These are phyloP conservation scores for Cotesia glomerata DNA, from an alignment of 1,140 invertebrate genomes.

Conservation along the genomic window DNA sequence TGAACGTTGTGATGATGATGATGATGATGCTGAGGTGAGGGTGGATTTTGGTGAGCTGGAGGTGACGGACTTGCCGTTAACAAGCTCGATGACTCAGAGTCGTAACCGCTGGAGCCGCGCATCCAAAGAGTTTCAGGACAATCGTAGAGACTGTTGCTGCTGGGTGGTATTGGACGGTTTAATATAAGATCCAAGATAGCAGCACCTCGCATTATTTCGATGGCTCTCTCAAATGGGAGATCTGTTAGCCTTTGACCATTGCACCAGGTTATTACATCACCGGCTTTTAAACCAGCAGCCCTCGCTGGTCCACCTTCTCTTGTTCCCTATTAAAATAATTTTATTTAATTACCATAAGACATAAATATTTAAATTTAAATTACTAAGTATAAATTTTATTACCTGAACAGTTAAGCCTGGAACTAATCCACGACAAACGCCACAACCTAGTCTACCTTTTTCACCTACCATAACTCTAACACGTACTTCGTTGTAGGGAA, in stretches of 20 bases:
- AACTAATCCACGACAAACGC: constrained; percentile 57
- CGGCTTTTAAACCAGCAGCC: constrained; percentile 84
- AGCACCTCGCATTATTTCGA: constrained; percentile 57
- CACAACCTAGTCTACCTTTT: constrained; percentile 58
- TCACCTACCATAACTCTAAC: constrained; percentile 57
- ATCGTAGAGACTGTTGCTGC: constrained; percentile 54
- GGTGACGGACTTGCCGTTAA: constrained; percentile 47
- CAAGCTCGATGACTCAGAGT: constrained; percentile 55
- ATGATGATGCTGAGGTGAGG: constrained; percentile 44
- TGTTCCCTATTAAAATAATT: constrained; percentile 71
- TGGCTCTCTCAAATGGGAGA: constrained; percentile 58
- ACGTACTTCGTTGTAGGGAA: constrained; percentile 53
- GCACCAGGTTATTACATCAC: constrained; percentile 91
- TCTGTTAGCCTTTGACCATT: constrained; percentile 71
- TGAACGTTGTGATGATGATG: constrained; percentile 31
- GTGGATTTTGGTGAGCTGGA: constrained; percentile 39
- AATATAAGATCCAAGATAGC: constrained; percentile 55
- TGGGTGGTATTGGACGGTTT: constrained; percentile 48
- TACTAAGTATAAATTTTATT: not conserved
- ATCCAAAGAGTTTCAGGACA: constrained; percentile 55
- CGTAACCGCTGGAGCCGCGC: constrained; percentile 58
- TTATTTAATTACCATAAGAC: not conserved
- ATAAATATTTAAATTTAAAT: not conserved
- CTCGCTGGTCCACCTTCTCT: constrained; percentile 85
- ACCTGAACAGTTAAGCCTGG: constrained; percentile 61